Evolutionary conservation across 2,888 invertebrate species (phyloP), one percentile per base, ranked within the genome.

Genomic region (Mechanitis messenoides): DNA sequence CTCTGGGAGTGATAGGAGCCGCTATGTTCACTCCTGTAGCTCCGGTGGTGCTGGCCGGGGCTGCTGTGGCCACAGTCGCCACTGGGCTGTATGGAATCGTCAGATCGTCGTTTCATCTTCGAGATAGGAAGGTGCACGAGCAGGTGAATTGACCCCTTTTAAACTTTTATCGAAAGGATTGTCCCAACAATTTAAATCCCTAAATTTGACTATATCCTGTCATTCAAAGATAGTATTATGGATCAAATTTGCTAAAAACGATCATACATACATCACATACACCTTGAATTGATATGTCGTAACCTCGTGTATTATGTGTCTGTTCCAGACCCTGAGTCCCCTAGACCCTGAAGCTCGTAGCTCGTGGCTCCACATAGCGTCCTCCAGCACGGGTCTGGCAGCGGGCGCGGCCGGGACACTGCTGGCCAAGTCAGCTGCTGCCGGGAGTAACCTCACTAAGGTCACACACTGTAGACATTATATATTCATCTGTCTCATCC

Each of bases 331-430:
- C 20, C 83, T 92, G 58, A 91, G 90, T 67, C 84, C 91, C 0
- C 79, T 78, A 35, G 89, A 92, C 71, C 74, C 91, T 0, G 92
- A 92, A 62, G 92, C 92, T 0, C 84, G 92, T n/a, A 91, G 91
- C 55, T 92, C 92, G 59, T 92, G 92, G 85, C 70, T 92, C 38
- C 92, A 92, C 74, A 91, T 92, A 53, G 85, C 91, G 0, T 92
- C 92, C 2, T 92, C 92, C 0, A 83, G 90, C 53, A 84, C 92
- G 0, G 92, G 92, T 0, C 80, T 92, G 5, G 87, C 88, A 0
- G 91, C 92, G 0, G 91, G 91, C 5, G 92, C 91, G 0, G 91
- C 92, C 1, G 84, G 83, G 69, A 79, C 79, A 5, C 71, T 89
- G 38, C 80, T 92, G 0, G 79, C 90, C 0, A 79, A 81, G 5